phyloP scores from a whole-genome alignment of 1,140 invertebrate genomes.

The Doryteuthis pealeii region DNA sequence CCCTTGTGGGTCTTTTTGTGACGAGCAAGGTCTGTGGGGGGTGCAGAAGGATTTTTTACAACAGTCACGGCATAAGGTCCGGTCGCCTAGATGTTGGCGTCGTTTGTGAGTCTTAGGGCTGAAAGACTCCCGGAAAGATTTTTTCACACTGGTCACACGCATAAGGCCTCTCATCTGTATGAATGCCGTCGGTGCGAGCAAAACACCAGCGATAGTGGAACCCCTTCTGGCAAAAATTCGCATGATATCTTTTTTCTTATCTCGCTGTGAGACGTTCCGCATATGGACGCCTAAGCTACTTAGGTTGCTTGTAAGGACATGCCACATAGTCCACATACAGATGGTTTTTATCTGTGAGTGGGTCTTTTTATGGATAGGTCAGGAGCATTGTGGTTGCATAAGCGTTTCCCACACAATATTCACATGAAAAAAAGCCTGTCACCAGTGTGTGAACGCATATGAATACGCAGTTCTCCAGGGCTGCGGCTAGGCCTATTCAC shows the following conservation, averaged over 20 bases:
- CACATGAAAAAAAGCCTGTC: not conserved
- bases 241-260: not conserved
- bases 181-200: constrained; percentile 61
- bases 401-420: not conserved
- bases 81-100: not conserved
- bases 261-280: not conserved
- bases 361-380: not conserved
- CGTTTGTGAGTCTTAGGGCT: not conserved
- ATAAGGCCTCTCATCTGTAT: constrained; percentile 64
- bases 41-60: not conserved
- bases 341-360: not conserved
- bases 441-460: constrained; percentile 1
- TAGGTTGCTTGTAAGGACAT: not conserved
- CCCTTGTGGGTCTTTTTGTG: constrained; percentile 3
- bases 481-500: not conserved
- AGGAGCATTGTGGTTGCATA: not conserved
- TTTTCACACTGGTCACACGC: constrained; percentile 61
- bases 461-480: not conserved
- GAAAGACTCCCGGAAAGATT: constrained; percentile 40
- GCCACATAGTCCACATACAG: not conserved
- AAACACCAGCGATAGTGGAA: not conserved
- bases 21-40: not conserved
- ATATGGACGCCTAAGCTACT: not conserved
- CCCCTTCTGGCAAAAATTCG: not conserved
- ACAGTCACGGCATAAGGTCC: not conserved